phyloP scores from a whole-genome alignment of 1,140 invertebrate genomes.

The Anastatus disparis region DNA sequence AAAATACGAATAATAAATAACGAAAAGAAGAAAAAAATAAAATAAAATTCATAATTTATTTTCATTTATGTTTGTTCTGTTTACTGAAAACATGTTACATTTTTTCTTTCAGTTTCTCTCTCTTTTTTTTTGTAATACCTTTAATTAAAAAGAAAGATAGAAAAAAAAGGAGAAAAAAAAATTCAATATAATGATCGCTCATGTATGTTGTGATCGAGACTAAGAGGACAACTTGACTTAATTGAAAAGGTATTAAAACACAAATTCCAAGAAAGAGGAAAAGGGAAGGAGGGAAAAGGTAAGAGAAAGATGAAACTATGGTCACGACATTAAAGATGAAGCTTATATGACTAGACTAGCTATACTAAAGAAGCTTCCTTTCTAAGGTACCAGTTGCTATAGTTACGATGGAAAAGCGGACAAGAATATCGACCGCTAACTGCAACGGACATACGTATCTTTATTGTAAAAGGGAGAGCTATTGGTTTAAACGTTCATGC shows the following conservation, averaged over 20 bases:
- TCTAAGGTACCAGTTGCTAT: slow-evolving; percentile 57
- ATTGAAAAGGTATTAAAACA: slow-evolving; percentile 7
- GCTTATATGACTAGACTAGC: slow-evolving; percentile 53
- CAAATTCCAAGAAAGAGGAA: slow-evolving; percentile 12
- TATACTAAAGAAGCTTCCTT: slow-evolving; percentile 50
- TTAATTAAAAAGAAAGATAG: no score
- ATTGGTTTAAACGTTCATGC: slow-evolving; percentile 38
- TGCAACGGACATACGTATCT: slow-evolving; percentile 50
- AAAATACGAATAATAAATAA: no score
- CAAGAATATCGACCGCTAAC: slow-evolving; percentile 56
- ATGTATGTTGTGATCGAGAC: no score
- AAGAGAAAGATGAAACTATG: no score
- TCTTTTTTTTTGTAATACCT: no score
- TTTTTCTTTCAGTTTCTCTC: no score
- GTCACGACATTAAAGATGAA: slow-evolving; percentile 54
- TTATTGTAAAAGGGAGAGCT: slow-evolving; percentile 39
- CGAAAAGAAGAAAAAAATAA: no score
- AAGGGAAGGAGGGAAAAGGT: neutral
- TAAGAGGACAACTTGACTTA: neutral
- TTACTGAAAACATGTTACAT: no score
- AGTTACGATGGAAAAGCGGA: slow-evolving; percentile 58
- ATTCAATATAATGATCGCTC: no score
- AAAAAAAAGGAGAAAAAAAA: no score
- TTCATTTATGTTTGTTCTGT: no score
- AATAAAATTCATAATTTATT: no score